Evolutionary conservation across 2,113 vertebrate species (phyloP).

Genomic region (Micronycteris hirsuta): DNA sequence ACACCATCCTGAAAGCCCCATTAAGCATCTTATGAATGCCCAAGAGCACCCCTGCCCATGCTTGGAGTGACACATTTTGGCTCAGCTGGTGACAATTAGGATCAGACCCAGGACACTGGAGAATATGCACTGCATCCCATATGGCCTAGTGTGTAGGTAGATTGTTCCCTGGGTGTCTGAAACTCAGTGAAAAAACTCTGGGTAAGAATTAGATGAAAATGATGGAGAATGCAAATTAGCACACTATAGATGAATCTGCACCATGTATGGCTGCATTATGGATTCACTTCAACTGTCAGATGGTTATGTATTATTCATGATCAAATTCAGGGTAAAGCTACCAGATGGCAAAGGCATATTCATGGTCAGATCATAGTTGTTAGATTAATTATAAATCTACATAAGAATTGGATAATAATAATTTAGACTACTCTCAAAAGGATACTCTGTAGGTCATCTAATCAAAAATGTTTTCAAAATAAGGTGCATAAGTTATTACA

Average conservation of each 20-base stretch:
- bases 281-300: constrained; percentile 71
- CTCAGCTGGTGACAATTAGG: constrained; percentile 65
- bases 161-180: constrained; percentile 54
- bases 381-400: constrained; percentile 77
- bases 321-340: constrained; percentile 70
- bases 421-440: constrained; percentile 65
- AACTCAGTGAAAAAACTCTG: constrained; percentile 52
- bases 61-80: constrained; percentile 69
- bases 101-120: constrained; percentile 59
- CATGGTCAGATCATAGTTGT: constrained; percentile 76
- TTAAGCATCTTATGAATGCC: constrained; percentile 60
- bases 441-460: constrained; percentile 45
- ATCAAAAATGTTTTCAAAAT: constrained; percentile 63
- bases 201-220: constrained; percentile 48
- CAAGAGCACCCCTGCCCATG: constrained; percentile 26
- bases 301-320: constrained; percentile 77
- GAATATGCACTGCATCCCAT: constrained; percentile 53
- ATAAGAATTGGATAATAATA: constrained; percentile 73
- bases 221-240: constrained; percentile 62
- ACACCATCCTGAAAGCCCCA: constrained; percentile 20
- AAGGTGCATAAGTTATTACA: constrained; percentile 59
- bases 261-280: constrained; percentile 50
- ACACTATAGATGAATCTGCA: constrained; percentile 31
- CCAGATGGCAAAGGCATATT: constrained; percentile 76
- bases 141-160: constrained; percentile 58